Conservation (phyloP, 2,888 invertebrate species). For the Muscina levida region DNA sequence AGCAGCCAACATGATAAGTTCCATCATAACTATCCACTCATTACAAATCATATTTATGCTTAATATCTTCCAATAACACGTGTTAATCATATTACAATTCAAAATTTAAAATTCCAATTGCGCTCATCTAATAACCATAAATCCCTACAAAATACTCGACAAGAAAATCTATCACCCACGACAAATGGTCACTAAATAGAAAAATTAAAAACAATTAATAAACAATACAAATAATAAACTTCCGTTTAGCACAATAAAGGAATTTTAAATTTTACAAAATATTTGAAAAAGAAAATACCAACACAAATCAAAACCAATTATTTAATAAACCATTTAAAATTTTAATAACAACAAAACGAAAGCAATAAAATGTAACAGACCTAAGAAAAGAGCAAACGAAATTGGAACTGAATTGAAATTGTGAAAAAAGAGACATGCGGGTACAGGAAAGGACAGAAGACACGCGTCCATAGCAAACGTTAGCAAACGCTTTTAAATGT, state of each 20-base stretch:
- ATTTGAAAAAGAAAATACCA: conserved; percentile 12
- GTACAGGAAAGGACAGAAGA: neutral
- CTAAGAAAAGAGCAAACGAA: neutral
- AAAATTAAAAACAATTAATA: conserved; percentile 32
- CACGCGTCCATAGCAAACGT: too few species aligned
- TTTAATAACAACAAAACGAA: neutral
- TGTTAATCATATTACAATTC: conserved; percentile 4
- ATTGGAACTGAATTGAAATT: conserved; percentile 13
- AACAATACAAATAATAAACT: conserved; percentile 57
- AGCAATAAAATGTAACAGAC: conserved; percentile 15
- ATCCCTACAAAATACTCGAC: conserved; percentile 3
- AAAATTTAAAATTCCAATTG: neutral
- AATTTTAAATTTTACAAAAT: conserved; percentile 18
- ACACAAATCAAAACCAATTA: conserved; percentile 64
- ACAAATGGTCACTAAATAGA: neutral
- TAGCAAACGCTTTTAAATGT: too few species aligned
- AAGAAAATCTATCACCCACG: neutral
- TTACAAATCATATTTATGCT: neutral
- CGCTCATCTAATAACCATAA: conserved; percentile 35
- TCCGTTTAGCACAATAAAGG: conserved; percentile 40
- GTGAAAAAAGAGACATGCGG: neutral
- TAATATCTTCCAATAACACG: neutral
- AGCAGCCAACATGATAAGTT: too few species aligned
- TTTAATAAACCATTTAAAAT: conserved; percentile 55
- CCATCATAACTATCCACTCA: too few species aligned